These are phyloP conservation scores for Scaptodrosophila latifasciaeformis DNA, from an alignment of 2,888 invertebrate genomes.

Conservation along the genomic window DNA sequence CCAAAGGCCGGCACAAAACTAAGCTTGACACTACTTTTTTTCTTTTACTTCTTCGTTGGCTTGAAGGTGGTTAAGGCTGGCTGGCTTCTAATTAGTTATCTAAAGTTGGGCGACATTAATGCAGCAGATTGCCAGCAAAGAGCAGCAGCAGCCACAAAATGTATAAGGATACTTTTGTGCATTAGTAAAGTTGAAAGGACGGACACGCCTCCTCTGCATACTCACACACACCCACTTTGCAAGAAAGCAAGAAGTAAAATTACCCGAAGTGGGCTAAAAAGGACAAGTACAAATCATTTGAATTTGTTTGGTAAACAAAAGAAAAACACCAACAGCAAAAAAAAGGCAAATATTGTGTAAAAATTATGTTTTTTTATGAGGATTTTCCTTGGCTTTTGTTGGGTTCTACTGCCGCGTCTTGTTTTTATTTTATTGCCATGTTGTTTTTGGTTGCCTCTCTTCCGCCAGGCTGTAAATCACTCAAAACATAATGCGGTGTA, in stretches of 20 bases:
- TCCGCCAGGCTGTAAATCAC: slow-evolving; percentile 47
- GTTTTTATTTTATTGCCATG: slow-evolving; percentile 19
- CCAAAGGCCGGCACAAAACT: slow-evolving; percentile 37
- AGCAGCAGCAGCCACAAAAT: slow-evolving; percentile 32
- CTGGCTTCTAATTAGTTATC: slow-evolving; percentile 55
- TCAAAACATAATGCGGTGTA: slow-evolving; percentile 60
- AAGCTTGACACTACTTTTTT: slow-evolving; percentile 17
- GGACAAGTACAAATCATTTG: background rate
- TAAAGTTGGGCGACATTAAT: slow-evolving; percentile 64
- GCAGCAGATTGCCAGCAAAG: slow-evolving; percentile 11
- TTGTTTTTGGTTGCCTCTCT: slow-evolving; percentile 30
- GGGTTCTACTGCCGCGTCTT: background rate
- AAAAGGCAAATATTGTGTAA: slow-evolving; percentile 2
- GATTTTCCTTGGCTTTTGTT: slow-evolving; percentile 6
- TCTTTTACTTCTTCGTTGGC: background rate
- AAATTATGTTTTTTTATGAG: slow-evolving; percentile 17
- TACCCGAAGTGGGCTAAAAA: no score
- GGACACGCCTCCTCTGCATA: no score
- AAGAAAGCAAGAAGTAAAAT: background rate
- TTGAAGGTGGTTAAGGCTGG: no score
- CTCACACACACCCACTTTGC: background rate
- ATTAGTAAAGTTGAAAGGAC: slow-evolving; percentile 25
- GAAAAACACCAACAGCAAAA: slow-evolving; percentile 20
- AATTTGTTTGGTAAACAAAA: background rate
- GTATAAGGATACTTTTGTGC: slow-evolving; percentile 47